A percentile compares a stretch with the other conserved stretches of the same genome.
These are phyloP conservation scores for Galerucella calmariensis DNA, from an alignment of 2,888 invertebrate genomes.

Conservation along the genomic window DNA sequence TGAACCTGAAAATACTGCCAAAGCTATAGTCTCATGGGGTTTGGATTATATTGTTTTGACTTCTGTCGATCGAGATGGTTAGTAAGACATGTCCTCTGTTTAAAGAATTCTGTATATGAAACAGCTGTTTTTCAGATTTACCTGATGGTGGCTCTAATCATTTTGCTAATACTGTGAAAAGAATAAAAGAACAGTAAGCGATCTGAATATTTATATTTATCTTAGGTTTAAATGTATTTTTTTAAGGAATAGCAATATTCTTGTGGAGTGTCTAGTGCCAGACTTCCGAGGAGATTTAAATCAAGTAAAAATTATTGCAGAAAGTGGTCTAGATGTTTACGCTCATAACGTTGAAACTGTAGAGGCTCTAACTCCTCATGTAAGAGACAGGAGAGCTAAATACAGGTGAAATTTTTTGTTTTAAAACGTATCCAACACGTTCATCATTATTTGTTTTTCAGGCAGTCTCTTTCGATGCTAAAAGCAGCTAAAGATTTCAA, in stretches of 20 bases:
- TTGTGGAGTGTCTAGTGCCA: constrained; percentile 96
- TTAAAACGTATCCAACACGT: no score
- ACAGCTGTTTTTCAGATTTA: constrained; percentile 73
- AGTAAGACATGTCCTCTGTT: constrained; percentile 37
- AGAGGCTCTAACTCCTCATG: constrained; percentile 87
- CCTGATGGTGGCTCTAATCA: constrained; percentile 94
- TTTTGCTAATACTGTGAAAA: constrained; percentile 90
- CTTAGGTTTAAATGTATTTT: neutral
- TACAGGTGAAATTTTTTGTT: constrained; percentile 68
- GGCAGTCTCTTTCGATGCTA: constrained; percentile 88
- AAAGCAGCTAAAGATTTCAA: constrained; percentile 83
- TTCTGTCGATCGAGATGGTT: constrained; percentile 97
- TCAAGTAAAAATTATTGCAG: constrained; percentile 79
- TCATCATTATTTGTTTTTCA: constrained; percentile 48
- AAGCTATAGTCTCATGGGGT: constrained; percentile 93
- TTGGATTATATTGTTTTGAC: constrained; percentile 97
- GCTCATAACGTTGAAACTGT: constrained; percentile 99
- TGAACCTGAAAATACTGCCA: constrained; percentile 94
- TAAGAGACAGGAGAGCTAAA: constrained; percentile 92
- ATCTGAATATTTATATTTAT: neutral
- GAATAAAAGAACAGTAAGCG: constrained; percentile 82
- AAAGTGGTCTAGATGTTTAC: constrained; percentile 92
- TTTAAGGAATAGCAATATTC: constrained; percentile 79
- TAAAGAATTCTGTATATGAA: neutral
- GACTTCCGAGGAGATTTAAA: constrained; percentile 90